phyloP scores from a whole-genome alignment of 2,888 invertebrate genomes.

The Pristionchus maxplancki region DNA sequence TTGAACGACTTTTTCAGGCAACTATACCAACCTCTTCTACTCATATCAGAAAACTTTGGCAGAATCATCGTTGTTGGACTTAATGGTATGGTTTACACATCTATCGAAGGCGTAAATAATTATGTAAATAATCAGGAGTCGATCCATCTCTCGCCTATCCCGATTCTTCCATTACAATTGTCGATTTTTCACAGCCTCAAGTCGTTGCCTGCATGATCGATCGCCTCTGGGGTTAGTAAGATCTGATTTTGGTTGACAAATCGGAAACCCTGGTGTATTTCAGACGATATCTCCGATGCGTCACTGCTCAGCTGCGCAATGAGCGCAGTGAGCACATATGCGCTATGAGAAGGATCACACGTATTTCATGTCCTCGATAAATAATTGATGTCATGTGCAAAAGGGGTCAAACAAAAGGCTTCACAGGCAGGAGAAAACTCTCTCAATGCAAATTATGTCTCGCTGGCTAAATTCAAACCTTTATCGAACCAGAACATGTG shows the following conservation, averaged over 20 bases:
- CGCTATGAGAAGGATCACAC: too few relatives aligned
- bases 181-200: not conserved
- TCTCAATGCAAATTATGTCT: too few relatives aligned
- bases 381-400: too few relatives aligned
- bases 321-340: too few relatives aligned
- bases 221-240: not conserved
- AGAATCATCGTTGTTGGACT: conserved; percentile 4
- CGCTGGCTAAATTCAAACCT: too few relatives aligned
- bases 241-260: not conserved
- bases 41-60: not conserved
- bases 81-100: not conserved
- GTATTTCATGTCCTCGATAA: too few relatives aligned
- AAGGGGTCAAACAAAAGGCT: too few relatives aligned
- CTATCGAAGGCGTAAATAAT: not conserved
- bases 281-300: not conserved
- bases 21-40: not conserved
- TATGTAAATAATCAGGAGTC: not conserved
- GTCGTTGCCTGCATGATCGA: conserved; percentile 12
- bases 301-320: not conserved
- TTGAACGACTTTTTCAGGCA: not conserved
- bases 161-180: not conserved
- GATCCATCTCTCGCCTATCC: not conserved
- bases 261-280: not conserved
- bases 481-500: too few relatives aligned
- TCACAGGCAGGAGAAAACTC: too few relatives aligned